A percentile compares a stretch with the other conserved stretches of the same genome.
These are phyloP conservation scores for Botia almorhae DNA, from an alignment of 2,797 vertebrate species.

Conservation along the genomic window DNA sequence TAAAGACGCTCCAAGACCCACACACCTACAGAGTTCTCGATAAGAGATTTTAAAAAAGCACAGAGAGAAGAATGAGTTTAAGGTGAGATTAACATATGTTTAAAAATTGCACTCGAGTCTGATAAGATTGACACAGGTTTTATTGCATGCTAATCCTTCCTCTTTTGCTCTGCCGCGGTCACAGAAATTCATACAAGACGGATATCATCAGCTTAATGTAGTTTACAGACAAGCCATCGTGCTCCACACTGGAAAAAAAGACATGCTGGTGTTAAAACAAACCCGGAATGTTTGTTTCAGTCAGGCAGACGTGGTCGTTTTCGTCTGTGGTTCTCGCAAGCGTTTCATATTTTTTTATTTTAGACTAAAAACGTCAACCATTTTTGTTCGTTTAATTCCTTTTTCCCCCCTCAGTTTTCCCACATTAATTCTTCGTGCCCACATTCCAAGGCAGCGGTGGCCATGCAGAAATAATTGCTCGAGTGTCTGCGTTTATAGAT, in stretches of 20 bases:
- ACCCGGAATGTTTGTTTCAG: slow-evolving; percentile 20
- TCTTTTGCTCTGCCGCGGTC: slow-evolving; percentile 73
- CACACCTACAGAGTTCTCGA: slow-evolving; percentile 77
- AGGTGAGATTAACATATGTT: slow-evolving; percentile 84
- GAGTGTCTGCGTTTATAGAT: slow-evolving; percentile 39
- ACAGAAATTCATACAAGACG: slow-evolving; percentile 74
- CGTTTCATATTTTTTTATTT: neutral
- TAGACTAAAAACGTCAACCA: neutral
- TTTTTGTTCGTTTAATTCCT: neutral
- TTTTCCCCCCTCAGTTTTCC: slow-evolving; percentile 22
- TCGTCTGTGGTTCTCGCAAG: slow-evolving; percentile 1
- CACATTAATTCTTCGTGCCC: slow-evolving; percentile 40
- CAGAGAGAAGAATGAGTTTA: slow-evolving; percentile 71
- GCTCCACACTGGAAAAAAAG: slow-evolving; percentile 58
- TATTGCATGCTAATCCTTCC: slow-evolving; percentile 69
- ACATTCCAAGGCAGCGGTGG: slow-evolving; percentile 38
- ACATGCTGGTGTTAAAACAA: slow-evolving; percentile 47
- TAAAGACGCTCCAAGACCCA: slow-evolving; percentile 71
- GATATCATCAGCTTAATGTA: slow-evolving; percentile 74
- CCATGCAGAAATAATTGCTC: slow-evolving; percentile 52
- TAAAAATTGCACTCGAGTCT: slow-evolving; percentile 78
- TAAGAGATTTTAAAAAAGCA: slow-evolving; percentile 77
- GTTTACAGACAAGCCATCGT: slow-evolving; percentile 69
- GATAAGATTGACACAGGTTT: slow-evolving; percentile 83
- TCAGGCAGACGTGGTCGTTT: neutral